Conservation (phyloP, 2,797 vertebrate species). For the Buceros bicornis region DNA sequence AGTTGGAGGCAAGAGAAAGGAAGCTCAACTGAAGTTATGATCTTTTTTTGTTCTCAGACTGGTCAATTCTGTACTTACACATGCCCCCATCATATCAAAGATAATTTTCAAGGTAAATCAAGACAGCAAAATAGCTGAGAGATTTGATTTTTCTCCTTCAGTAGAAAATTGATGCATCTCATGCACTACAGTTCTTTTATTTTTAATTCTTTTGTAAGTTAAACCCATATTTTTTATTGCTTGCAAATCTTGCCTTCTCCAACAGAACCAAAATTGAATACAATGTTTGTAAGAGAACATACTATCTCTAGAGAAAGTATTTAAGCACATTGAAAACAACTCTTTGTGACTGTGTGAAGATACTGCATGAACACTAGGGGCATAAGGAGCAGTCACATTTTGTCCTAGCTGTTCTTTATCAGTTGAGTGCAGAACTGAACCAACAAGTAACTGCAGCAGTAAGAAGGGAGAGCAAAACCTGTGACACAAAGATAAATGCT, state of each 20-base stretch:
- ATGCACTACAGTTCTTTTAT: neutral
- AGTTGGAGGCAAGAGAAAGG: neutral
- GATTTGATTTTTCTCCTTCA: neutral
- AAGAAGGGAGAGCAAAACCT: neutral
- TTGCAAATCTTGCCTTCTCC: neutral
- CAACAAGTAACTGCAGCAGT: neutral
- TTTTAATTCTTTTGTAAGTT: neutral
- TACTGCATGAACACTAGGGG: neutral
- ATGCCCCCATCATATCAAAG: neutral
- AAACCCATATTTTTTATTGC: neutral
- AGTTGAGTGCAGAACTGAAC: conserved; percentile 22
- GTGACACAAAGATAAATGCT: conserved; percentile 53
- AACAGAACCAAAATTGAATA: neutral
- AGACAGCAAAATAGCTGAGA: neutral
- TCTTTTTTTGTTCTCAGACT: neutral
- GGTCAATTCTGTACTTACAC: neutral
- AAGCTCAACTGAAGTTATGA: neutral
- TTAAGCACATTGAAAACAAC: neutral
- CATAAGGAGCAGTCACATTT: neutral
- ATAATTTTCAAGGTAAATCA: neutral
- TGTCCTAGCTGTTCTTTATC: conserved; percentile 45
- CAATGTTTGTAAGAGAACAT: neutral
- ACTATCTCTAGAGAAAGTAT: neutral
- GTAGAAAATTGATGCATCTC: neutral
- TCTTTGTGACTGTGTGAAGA: neutral